Percentiles rank a stretch among this genome's conserved stretches.
Evolutionary conservation across 2,797 vertebrate genomes (phyloP).

Genomic region (Crocidura indochinensis): DNA sequence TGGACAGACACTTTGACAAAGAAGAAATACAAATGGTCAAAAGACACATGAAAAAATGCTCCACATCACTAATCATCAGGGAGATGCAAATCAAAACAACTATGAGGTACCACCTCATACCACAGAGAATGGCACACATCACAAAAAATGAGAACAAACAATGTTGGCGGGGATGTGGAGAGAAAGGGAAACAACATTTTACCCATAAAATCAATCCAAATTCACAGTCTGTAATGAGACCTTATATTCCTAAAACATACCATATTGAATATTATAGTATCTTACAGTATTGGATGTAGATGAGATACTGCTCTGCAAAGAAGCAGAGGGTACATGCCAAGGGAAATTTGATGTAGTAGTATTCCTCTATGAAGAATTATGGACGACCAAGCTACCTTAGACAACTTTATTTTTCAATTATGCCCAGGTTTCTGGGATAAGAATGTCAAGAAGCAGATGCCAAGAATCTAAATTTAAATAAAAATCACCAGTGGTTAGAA

Average conservation of each 20-base stretch:
- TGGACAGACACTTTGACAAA: too few species aligned
- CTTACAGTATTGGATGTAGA: background rate
- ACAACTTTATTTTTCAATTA: constrained; percentile 1
- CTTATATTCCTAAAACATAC: background rate
- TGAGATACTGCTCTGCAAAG: background rate
- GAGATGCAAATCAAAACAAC: too few species aligned
- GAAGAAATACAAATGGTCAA: too few species aligned
- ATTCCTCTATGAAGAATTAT: background rate
- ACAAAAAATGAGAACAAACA: too few species aligned
- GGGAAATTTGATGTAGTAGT: rapidly evolving
- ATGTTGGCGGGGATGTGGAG: too few species aligned
- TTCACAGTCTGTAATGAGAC: background rate
- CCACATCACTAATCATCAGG: too few species aligned
- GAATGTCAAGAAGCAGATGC: background rate
- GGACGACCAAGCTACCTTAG: background rate
- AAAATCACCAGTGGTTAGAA: constrained; percentile 19
- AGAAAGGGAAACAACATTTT: too few species aligned
- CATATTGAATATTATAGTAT: background rate
- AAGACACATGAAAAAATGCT: too few species aligned
- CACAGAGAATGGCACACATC: too few species aligned
- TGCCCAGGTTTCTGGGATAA: background rate
- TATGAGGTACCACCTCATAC: too few species aligned
- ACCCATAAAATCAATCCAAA: background rate
- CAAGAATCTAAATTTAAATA: background rate
- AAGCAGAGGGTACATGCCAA: background rate